Evolutionary conservation across 1,140 invertebrate genomes (phyloP).

Genomic region (Sesamia nonagrioides): DNA sequence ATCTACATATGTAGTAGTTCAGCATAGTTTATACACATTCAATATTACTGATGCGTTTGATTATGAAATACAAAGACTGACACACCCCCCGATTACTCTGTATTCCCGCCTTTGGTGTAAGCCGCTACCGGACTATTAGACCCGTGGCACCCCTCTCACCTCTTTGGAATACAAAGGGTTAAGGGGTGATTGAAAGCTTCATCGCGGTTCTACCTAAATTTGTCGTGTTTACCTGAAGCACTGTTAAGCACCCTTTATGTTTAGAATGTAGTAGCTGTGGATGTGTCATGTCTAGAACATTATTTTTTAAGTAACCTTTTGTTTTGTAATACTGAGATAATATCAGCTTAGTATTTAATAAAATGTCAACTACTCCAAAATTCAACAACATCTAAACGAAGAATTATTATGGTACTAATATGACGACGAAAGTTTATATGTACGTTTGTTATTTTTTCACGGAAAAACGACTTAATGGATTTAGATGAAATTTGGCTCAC

Average conservation of each 20-base stretch:
- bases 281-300: slow-evolving; percentile 42
- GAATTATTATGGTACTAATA: no score
- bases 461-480: no score
- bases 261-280: slow-evolving; percentile 49
- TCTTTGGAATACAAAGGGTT: slow-evolving; percentile 66
- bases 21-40: slow-evolving; percentile 46
- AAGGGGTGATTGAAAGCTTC: slow-evolving; percentile 68
- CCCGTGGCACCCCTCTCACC: slow-evolving; percentile 50
- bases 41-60: slow-evolving; percentile 62
- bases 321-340: neutral
- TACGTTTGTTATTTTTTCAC: no score
- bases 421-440: no score
- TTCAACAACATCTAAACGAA: no score
- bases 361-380: neutral
- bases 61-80: slow-evolving; percentile 62
- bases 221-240: slow-evolving; percentile 74
- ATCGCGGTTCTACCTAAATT: slow-evolving; percentile 65
- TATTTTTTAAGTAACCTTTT: neutral
- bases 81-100: slow-evolving; percentile 53
- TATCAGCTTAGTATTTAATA: neutral
- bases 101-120: slow-evolving; percentile 53
- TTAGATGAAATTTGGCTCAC: no score
- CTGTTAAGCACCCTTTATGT: slow-evolving; percentile 58
- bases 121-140: slow-evolving; percentile 54
- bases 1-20: neutral